Evolutionary conservation across 2,888 invertebrate genomes (phyloP).

Genomic region (Nomada hirtipes): DNA sequence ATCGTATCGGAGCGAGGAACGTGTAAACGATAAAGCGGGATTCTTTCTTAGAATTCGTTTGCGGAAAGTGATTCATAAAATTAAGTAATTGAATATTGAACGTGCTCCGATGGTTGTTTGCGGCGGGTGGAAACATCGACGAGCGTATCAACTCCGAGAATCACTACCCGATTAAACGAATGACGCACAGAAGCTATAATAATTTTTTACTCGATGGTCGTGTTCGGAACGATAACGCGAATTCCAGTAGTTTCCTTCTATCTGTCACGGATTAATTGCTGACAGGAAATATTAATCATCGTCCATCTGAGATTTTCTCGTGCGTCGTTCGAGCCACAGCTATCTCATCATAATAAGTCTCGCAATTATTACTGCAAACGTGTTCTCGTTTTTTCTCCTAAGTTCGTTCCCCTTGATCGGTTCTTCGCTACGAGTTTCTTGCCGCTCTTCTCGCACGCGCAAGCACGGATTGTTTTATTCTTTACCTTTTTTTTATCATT

Average conservation of each 20-base stretch:
- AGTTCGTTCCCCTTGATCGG: slow-evolving; percentile 9
- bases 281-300: background rate
- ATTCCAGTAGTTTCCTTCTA: background rate
- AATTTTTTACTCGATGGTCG: background rate
- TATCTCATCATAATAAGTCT: slow-evolving; percentile 57
- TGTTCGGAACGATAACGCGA: background rate
- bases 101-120: slow-evolving; percentile 9
- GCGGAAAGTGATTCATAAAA: slow-evolving; percentile 18
- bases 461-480: slow-evolving; percentile 4
- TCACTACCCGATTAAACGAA: slow-evolving; percentile 15
- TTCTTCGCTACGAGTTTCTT: slow-evolving; percentile 6
- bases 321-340: slow-evolving; percentile 51
- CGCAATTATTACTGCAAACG: slow-evolving; percentile 23
- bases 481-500: too few relatives aligned
- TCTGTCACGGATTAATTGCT: background rate
- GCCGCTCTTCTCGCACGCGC: slow-evolving; percentile 13
- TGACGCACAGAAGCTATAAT: slow-evolving; percentile 2
- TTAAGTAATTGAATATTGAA: slow-evolving; percentile 23
- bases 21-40: slow-evolving; percentile 26
- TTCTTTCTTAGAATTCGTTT: slow-evolving; percentile 53
- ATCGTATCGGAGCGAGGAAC: slow-evolving; percentile 11
- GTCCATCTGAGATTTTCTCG: slow-evolving; percentile 60
- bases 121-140: background rate
- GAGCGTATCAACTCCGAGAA: slow-evolving; percentile 1
- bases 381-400: slow-evolving; percentile 3